Percentiles rank a stretch among this genome's conserved stretches.
phyloP scores from a whole-genome alignment of 2,888 invertebrate species.

The Zootermopsis nevadensis region DNA sequence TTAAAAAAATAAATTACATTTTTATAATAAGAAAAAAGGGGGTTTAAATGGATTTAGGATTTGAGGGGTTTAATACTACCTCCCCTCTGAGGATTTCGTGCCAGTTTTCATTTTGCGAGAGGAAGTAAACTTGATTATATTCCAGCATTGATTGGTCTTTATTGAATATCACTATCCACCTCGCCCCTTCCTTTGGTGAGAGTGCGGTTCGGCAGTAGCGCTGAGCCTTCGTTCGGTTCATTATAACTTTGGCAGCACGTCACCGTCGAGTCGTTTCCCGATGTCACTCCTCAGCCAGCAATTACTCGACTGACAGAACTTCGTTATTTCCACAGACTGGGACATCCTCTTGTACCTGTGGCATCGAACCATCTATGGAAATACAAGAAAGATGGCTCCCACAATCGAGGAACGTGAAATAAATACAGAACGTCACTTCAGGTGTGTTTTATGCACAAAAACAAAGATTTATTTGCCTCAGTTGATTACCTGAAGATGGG shows the following conservation, averaged over 20 bases:
- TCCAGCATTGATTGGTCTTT: constrained; percentile 42
- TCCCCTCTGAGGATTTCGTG: background rate
- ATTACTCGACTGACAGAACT: background rate
- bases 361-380: no score
- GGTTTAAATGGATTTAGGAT: constrained; percentile 34
- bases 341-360: no score
- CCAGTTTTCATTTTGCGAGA: constrained; percentile 39
- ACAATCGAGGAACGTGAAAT: no score
- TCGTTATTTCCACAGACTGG: background rate
- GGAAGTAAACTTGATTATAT: constrained; percentile 39
- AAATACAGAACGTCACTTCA: no score
- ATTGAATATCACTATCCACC: constrained; percentile 35
- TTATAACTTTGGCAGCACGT: constrained; percentile 45
- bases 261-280: background rate
- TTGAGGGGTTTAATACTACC: constrained; percentile 23
- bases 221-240: constrained; percentile 32
- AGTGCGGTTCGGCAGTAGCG: constrained; percentile 24
- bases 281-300: constrained; percentile 1
- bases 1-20: constrained; percentile 19
- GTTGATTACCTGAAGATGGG: no score
- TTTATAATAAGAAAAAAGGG: constrained; percentile 8
- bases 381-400: no score
- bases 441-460: no score
- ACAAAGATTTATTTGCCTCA: no score
- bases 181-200: background rate